Conservation (phyloP, 1,140 invertebrate species). For the Tetragnatha versicolor region DNA sequence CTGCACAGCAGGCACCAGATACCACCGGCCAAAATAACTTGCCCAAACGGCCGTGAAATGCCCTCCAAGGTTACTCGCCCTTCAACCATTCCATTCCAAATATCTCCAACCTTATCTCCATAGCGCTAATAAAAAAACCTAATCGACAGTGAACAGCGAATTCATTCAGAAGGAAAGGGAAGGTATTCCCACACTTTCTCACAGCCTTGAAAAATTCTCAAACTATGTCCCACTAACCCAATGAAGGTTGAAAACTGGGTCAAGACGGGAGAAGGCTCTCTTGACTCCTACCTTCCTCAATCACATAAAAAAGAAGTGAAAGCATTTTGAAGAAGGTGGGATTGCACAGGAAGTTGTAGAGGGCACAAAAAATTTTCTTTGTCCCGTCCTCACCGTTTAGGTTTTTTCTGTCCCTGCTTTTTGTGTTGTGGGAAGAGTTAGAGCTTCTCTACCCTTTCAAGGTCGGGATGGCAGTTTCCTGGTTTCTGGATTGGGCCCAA, state of each 20-base stretch:
- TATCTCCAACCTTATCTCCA: no score
- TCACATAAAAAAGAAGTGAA: conserved; percentile 4
- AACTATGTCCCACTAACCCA: conserved; percentile 39
- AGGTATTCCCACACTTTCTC: conserved; percentile 23
- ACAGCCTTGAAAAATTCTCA: conserved; percentile 33
- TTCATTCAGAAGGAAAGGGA: neutral
- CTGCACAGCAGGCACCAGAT: neutral
- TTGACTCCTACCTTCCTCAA: neutral
- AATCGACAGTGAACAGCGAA: neutral
- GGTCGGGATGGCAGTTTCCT: conserved; percentile 1
- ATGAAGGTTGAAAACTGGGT: conserved; percentile 39
- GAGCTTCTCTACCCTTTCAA: conserved; percentile 14
- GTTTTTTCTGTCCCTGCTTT: neutral
- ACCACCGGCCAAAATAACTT: neutral
- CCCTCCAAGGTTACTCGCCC: conserved; percentile 8
- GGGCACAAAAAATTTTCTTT: conserved; percentile 12
- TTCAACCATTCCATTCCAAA: neutral
- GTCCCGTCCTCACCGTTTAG: neutral
- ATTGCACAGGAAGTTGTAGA: conserved; percentile 29
- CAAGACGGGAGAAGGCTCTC: neutral
- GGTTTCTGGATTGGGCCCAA: neutral
- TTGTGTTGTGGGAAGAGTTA: neutral
- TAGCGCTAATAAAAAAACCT: no score
- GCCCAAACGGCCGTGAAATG: conserved; percentile 15
- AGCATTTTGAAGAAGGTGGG: neutral